phyloP scores from a whole-genome alignment of 2,888 invertebrate species.

The Laothoe populi region DNA sequence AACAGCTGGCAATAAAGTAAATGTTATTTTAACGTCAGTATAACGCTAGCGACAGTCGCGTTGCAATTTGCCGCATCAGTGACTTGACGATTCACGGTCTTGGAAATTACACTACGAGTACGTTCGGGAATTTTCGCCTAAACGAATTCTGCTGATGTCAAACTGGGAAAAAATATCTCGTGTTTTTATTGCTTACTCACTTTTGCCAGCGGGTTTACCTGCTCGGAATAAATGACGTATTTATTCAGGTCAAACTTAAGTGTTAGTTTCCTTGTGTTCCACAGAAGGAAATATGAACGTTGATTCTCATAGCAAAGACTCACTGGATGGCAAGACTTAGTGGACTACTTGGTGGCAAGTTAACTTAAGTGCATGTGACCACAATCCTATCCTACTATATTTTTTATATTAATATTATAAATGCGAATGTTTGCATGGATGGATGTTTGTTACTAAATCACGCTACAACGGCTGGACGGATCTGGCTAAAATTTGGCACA shows the following conservation, averaged over 20 bases:
- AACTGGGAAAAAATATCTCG: slow-evolving; percentile 26
- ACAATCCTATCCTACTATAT: too few relatives aligned
- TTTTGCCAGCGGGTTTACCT: background rate
- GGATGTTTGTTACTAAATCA: too few relatives aligned
- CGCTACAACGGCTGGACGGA: too few relatives aligned
- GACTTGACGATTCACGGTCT: slow-evolving; percentile 48
- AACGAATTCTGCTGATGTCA: slow-evolving; percentile 29
- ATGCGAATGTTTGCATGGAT: too few relatives aligned
- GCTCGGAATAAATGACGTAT: slow-evolving; percentile 2
- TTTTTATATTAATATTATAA: too few relatives aligned
- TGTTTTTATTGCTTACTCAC: slow-evolving; percentile 30
- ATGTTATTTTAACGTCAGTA: slow-evolving; percentile 30
- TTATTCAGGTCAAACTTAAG: background rate
- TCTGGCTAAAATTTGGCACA: too few relatives aligned
- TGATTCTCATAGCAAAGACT: too few relatives aligned
- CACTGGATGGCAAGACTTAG: too few relatives aligned
- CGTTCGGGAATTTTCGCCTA: slow-evolving; percentile 48
- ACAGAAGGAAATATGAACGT: too few relatives aligned
- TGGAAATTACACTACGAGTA: slow-evolving; percentile 51
- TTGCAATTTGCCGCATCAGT: slow-evolving; percentile 52
- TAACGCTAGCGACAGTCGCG: slow-evolving; percentile 39
- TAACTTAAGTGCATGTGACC: too few relatives aligned
- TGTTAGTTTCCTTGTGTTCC: background rate
- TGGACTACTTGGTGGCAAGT: too few relatives aligned
- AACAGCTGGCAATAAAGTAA: slow-evolving; percentile 26